Evolutionary conservation across 2,113 vertebrate species (phyloP), one percentile per base, ranked within the genome.

Genomic region (Rhinopithecus roxellana): DNA sequence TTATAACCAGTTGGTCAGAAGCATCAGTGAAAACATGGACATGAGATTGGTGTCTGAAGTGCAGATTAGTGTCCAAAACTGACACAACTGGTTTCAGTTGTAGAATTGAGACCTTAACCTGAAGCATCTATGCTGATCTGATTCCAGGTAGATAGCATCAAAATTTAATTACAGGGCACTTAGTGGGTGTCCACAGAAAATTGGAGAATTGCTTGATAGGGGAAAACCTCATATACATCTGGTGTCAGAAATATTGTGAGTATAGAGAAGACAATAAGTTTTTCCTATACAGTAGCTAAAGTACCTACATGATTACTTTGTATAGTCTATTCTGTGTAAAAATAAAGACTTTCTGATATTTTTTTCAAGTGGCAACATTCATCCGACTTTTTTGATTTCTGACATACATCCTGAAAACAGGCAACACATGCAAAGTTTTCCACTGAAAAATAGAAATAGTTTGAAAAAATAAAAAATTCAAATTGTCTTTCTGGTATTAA

Each of bases 341-440:
- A 93, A 93, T 74, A 83, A 69, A 61, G 43, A 55, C 3, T 50
- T 84, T 22, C 14, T 75, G 35, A 67, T 75, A 30, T 72, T 89
- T 72, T 92, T 80, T 69, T 74, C 79, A 89, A 95, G 77, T 94
- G 35, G 27, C 32, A 92, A 72, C 35, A 72, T 75, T 95, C n/a
- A 85, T 85, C 14, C 78, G 74, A 74, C 13, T 67, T 78, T 81
- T 45, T 78, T 75, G 12, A 38, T 87, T 79, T 95, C 64, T 96
- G 48, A 82, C 50, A 90, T 94, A 30, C 1, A 23, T 90, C 59
- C 67, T 90, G 23, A 55, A 92, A 85, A 84, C 14, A 78, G 6
- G 27, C 30, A 82, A 72, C 2, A 81, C 30, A 38, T 80, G 48
- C n/a, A 74, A 72, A 90, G 25, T 83, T 96, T 81, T 96, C 61